Evolutionary conservation across 2,113 vertebrate species (phyloP).

Genomic region (Crotalus helleri): DNA sequence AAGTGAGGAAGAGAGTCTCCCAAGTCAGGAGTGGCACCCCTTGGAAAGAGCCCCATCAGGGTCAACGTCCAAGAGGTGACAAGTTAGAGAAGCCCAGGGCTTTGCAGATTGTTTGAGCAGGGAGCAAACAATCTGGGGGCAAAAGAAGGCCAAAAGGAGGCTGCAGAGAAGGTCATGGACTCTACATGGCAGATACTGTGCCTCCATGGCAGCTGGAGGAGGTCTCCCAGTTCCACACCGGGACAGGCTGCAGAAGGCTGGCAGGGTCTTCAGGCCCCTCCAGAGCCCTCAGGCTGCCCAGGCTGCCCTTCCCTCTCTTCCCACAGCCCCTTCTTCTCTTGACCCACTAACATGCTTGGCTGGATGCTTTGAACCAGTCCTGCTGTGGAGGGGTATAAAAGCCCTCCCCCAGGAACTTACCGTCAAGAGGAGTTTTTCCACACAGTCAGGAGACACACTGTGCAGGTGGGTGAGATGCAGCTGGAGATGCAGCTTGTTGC

Average conservation of each 20-base stretch:
- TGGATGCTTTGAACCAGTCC: neutral
- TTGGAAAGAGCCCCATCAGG: neutral
- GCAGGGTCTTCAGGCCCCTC: fast-evolving
- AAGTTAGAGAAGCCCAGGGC: neutral
- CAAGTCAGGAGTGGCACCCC: neutral
- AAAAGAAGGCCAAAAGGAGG: neutral
- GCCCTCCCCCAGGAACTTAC: constrained; percentile 67
- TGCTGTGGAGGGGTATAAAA: neutral
- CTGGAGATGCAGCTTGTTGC: constrained; percentile 99
- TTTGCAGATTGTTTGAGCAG: neutral
- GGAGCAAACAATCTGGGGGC: neutral
- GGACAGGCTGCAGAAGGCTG: neutral
- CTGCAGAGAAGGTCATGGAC: neutral
- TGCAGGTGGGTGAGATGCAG: constrained; percentile 98
- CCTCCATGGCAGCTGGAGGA: neutral
- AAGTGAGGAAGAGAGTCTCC: neutral
- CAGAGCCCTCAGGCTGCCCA: neutral
- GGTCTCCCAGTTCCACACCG: neutral
- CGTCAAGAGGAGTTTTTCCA: constrained; percentile 95
- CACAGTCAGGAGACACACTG: constrained; percentile 96
- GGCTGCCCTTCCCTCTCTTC: neutral
- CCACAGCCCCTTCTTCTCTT: neutral
- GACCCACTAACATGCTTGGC: neutral
- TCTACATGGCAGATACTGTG: too few relatives aligned
- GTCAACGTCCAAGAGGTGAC: neutral